A percentile compares a stretch with the other conserved stretches of the same genome.
These are phyloP conservation scores for Tetanocera ferruginea DNA, from an alignment of 2,888 invertebrate species.

Conservation along the genomic window DNA sequence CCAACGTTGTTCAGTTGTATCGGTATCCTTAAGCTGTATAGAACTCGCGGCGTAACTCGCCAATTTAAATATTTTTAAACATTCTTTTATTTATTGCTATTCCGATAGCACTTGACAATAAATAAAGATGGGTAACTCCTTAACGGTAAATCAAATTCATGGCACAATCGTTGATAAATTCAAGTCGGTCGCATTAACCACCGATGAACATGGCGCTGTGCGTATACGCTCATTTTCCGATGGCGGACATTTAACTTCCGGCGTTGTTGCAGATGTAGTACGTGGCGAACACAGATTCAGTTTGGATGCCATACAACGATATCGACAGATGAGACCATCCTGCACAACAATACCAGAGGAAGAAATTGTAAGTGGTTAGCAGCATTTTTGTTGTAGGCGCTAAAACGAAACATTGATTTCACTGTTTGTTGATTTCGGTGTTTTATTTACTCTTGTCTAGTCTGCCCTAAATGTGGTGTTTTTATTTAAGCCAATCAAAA, in stretches of 20 bases:
- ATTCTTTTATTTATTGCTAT: neutral
- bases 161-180: constrained; percentile 64
- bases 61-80: neutral
- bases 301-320: constrained; percentile 59
- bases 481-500: too few relatives aligned
- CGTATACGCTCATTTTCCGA: constrained; percentile 65
- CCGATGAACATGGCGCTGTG: constrained; percentile 60
- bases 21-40: constrained; percentile 59
- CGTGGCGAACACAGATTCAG: constrained; percentile 62
- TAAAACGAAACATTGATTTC: too few relatives aligned
- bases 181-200: constrained; percentile 61
- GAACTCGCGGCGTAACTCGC: constrained; percentile 38
- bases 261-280: constrained; percentile 57
- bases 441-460: too few relatives aligned
- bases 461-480: too few relatives aligned
- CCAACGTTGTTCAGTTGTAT: constrained; percentile 56
- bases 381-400: too few relatives aligned
- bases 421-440: too few relatives aligned
- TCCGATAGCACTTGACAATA: neutral
- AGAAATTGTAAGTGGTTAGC: constrained; percentile 59
- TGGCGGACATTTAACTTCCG: constrained; percentile 56
- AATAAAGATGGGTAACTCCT: constrained; percentile 60
- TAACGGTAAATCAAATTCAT: constrained; percentile 61
- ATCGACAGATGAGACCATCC: constrained; percentile 62
- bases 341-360: constrained; percentile 65